Base-by-base conservation (phyloP, 2,888 invertebrate species). In the Seira sanloemensis region DNA sequence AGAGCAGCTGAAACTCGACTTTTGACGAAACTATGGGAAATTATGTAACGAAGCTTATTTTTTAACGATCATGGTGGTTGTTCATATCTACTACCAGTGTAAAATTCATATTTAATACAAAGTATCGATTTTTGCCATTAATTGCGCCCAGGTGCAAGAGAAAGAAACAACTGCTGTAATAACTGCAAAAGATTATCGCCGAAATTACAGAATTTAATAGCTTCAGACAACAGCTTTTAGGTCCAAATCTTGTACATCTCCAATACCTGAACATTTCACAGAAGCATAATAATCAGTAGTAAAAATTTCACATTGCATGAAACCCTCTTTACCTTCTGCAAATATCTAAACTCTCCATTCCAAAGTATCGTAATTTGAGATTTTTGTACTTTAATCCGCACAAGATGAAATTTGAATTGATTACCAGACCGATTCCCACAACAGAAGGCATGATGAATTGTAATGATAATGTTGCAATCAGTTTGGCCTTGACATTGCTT, bases 391-490 rank as follows among this genome's bases (percentile, higher is more conserved):
- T 66, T 24, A 7, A 75, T 62, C 23, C n/a, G 67, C 54, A 77
- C 62, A 24, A 58, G 46, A 50, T n/a, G 50, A 66, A 66, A 75
- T 77, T 68, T 77, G 77, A 77, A 67, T 77, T 75, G 54, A 77
- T 77, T 77, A 68, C 58, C 77, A 68, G 50, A 54, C 58, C 77
- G 54, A 58, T 80, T 80, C 74, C 68, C 79, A 80, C 74, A 80
- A 18, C 79, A 80, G 73, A 80, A 80, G 79, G 79, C 18, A 67
- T 68, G 50, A 67, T 76, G 75, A 37, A 72, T 58, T 24, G 58
- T 71, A 50, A 46, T 71, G 71, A 71, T 50, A 50, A 69, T 69
- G 27, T 26, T 21, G 62, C 62, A 62, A 62, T 62, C 62, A 62
- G n/a, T 62, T 62, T 62, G 62, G 62, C 62, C 62, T 62, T 62